Conservation (phyloP, 2,797 vertebrate genomes). For the Labroides dimidiatus region DNA sequence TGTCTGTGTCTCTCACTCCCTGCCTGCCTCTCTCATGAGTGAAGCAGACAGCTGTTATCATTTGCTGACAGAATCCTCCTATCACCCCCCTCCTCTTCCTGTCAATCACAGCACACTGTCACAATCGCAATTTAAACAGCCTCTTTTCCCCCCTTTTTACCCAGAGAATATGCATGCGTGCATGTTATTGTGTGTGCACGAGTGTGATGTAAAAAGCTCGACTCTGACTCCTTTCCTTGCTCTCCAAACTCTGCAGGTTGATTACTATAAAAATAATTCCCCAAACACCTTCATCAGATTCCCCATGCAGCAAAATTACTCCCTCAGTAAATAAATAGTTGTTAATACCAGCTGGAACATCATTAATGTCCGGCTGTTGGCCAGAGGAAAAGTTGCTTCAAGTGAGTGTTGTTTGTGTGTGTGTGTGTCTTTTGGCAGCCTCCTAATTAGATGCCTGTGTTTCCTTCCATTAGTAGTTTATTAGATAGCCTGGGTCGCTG, state of each 20-base stretch:
- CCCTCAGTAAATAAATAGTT: slow-evolving; percentile 76
- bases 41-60: slow-evolving; percentile 81
- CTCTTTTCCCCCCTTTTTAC: slow-evolving; percentile 55
- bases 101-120: slow-evolving; percentile 78
- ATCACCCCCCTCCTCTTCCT: slow-evolving; percentile 71
- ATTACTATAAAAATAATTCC: slow-evolving; percentile 16
- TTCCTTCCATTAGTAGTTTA: slow-evolving; percentile 79
- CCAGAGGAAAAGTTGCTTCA: slow-evolving; percentile 57
- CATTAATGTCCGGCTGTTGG: slow-evolving; percentile 73
- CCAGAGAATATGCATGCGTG: slow-evolving; percentile 26
- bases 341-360: slow-evolving; percentile 75
- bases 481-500: slow-evolving; percentile 75
- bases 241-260: not conserved
- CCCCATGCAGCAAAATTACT: slow-evolving; percentile 60
- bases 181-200: slow-evolving; percentile 5
- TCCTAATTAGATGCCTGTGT: slow-evolving; percentile 76
- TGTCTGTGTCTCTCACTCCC: slow-evolving; percentile 22
- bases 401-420: slow-evolving; percentile 38
- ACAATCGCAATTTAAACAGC: slow-evolving; percentile 68
- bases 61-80: slow-evolving; percentile 77
- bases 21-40: slow-evolving; percentile 56
- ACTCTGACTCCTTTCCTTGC: slow-evolving; percentile 20
- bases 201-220: slow-evolving; percentile 30
- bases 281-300: slow-evolving; percentile 70
- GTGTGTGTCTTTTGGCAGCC: slow-evolving; percentile 53